Evolutionary conservation across 1,140 invertebrate genomes (phyloP).

Genomic region (Campoletis sonorensis): DNA sequence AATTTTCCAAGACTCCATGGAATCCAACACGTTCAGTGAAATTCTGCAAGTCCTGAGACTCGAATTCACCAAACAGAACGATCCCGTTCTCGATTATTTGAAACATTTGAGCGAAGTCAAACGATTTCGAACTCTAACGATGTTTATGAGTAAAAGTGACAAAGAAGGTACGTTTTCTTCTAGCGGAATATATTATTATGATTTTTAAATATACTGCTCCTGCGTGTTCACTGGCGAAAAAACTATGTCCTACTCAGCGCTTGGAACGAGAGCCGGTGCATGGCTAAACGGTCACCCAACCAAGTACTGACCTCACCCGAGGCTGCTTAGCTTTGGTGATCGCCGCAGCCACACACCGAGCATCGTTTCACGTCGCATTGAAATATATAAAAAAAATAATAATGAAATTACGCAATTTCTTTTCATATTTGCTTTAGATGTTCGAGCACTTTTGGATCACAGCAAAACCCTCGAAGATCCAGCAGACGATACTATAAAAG

Average conservation of each 20-base stretch:
- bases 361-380: too few species aligned
- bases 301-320: too few species aligned
- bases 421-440: slow-evolving; percentile 61
- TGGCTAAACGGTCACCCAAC: too few species aligned
- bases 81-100: slow-evolving; percentile 67
- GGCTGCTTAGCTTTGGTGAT: too few species aligned
- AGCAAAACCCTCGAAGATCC: slow-evolving; percentile 62
- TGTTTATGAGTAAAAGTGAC: slow-evolving; percentile 72
- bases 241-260: too few species aligned
- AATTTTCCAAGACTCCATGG: slow-evolving; percentile 80
- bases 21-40: slow-evolving; percentile 78
- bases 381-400: too few species aligned
- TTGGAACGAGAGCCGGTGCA: too few species aligned
- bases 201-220: not conserved
- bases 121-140: slow-evolving; percentile 72
- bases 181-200: not conserved
- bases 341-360: too few species aligned
- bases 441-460: slow-evolving; percentile 64
- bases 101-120: slow-evolving; percentile 70
- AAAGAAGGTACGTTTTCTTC: slow-evolving; percentile 69
- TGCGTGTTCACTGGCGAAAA: too few species aligned
- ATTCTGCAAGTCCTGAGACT: slow-evolving; percentile 74
- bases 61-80: slow-evolving; percentile 67
- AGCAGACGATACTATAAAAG: slow-evolving; percentile 57
- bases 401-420: too few species aligned